phyloP scores from a whole-genome alignment of 1,140 invertebrate species.

The Epicauta chinensis region DNA sequence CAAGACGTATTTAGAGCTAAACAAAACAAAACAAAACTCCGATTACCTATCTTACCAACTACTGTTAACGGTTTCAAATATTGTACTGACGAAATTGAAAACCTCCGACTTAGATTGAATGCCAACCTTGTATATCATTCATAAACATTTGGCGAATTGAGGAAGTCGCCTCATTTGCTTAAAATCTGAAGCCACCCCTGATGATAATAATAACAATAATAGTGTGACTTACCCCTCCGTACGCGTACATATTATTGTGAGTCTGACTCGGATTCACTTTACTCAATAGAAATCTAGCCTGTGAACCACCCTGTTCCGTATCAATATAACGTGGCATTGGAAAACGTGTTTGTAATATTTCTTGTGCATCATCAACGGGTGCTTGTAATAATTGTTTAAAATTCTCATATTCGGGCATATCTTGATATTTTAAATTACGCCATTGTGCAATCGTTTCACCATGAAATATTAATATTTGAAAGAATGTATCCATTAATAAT shows the following conservation, averaged over 20 bases:
- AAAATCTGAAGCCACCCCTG: too few relatives aligned
- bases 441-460: conserved; percentile 99
- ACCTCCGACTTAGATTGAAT: too few relatives aligned
- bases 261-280: conserved; percentile 99
- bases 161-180: too few relatives aligned
- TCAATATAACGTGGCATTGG: conserved; percentile 99
- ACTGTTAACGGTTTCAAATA: too few relatives aligned
- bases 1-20: too few relatives aligned
- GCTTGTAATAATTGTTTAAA: conserved; percentile 94
- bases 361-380: conserved; percentile 94
- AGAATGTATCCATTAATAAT: conserved; percentile 99
- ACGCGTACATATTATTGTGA: conserved; percentile 98
- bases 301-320: conserved; percentile 95
- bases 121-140: too few relatives aligned
- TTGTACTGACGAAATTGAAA: too few relatives aligned
- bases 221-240: conserved; percentile 72
- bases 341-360: conserved; percentile 91
- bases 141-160: too few relatives aligned
- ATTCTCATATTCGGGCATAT: conserved; percentile 95
- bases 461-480: conserved; percentile 99
- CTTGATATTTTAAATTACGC: conserved; percentile 90
- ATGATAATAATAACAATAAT: background rate
- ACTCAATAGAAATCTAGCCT: conserved; percentile 95
- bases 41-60: too few relatives aligned
- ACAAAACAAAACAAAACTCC: too few relatives aligned